Base-by-base conservation (phyloP, 2,797 vertebrate species). In the Channa striata region DNA sequence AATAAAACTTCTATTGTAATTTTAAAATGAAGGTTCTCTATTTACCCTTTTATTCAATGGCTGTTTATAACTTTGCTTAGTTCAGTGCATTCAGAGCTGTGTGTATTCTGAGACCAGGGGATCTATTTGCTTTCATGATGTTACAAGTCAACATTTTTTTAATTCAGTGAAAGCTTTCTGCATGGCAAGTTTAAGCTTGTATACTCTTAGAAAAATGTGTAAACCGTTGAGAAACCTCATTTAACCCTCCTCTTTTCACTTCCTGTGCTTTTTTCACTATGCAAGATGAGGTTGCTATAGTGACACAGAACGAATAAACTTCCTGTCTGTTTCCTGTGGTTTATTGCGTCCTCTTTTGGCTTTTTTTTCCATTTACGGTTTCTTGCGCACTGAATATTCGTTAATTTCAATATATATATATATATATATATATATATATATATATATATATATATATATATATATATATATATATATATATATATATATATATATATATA, bases 261-360 rank as follows among this genome's bases (percentile, higher is more conserved):
- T 87, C 89, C 89, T 88, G 80, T 81, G 53, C 65, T 48, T 73
- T 83, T 64, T 70, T 70, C 17, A 60, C 46, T 48, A 53, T 54
- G 49, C 60, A 77, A 82, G 68, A 72, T 62, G 48, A 46, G 66
- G 89, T 94, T 94, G 78, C 88, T 62, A 87, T 87, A 82, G 88
- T 23, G 21, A 87, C 59, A 16, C 42, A 61, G 40, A 73, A 74
- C 65, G 20, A 83, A 83, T 87, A 88, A 83, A 90, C 85, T 85
- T 89, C 82, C 85, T 92, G 84, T 85, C 72, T 80, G 57, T 77
- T 77, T 79, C 47, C 77, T 69, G 73, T 68, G 69, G 74, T 83
- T 81, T 68, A 82, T 78, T 80, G 68, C 50, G 2, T 53, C 63
- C 56, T 81, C 59, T 79, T 72, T 63, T 56, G 53, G 11, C 60